These are phyloP conservation scores for Grammatotria lemairii DNA, from an alignment of 2,113 vertebrate species.

Conservation along the genomic window DNA sequence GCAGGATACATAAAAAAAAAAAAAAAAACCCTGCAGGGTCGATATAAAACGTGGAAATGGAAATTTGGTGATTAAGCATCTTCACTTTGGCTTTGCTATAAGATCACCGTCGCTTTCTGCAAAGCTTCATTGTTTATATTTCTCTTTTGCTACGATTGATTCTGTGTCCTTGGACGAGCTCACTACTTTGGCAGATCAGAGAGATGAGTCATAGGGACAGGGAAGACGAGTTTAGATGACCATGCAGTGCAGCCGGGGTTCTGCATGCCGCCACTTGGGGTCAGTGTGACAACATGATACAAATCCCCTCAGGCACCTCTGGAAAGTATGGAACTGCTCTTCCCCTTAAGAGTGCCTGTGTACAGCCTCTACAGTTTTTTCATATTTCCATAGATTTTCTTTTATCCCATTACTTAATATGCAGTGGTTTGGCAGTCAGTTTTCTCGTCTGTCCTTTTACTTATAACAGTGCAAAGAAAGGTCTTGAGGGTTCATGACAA, in stretches of 20 bases:
- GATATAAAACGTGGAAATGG: not conserved
- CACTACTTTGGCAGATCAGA: not conserved
- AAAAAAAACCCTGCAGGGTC: not conserved
- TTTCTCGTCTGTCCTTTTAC: not conserved
- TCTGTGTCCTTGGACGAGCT: not conserved
- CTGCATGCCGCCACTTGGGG: conserved; percentile 34
- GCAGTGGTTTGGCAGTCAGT: not conserved
- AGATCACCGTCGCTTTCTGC: not conserved
- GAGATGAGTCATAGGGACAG: not conserved
- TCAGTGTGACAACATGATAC: conserved; percentile 26
- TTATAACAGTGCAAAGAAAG: not conserved
- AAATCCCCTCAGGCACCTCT: not conserved
- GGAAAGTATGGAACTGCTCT: conserved; percentile 9
- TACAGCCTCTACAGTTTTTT: not conserved
- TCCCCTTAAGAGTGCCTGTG: not conserved
- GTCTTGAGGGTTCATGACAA: not conserved
- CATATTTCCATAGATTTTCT: not conserved
- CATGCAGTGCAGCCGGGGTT: not conserved
- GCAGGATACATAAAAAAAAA: not conserved
- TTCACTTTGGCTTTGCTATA: not conserved
- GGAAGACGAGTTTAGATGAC: not conserved
- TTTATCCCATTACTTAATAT: not conserved
- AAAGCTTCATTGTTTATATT: not conserved
- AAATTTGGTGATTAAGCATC: not conserved
- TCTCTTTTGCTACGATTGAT: not conserved